Conservation (phyloP, 2,888 invertebrate genomes). For the Sepiola atlantica region DNA sequence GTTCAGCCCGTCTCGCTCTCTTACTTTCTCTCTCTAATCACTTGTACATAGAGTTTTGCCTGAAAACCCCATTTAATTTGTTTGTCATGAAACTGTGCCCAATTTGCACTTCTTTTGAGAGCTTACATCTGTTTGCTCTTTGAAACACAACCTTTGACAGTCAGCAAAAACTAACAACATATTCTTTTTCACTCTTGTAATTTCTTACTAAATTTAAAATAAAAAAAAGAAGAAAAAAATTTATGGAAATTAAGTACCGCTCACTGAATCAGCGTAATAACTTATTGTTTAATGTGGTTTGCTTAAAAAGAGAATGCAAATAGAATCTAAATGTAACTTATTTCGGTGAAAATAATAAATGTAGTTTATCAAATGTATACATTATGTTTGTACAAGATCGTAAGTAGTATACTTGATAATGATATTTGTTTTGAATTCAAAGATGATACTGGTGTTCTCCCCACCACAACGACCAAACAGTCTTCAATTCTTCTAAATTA, state of each 20-base stretch:
- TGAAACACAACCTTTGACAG: not conserved
- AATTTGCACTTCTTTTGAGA: slow-evolving; percentile 32
- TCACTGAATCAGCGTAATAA: not conserved
- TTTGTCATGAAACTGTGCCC: slow-evolving; percentile 32
- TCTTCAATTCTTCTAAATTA: not conserved
- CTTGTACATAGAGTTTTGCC: slow-evolving; percentile 32
- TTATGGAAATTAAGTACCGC: not conserved
- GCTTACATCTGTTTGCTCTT: not conserved
- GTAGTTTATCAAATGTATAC: not conserved
- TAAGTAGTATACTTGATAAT: not conserved
- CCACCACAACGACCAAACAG: not conserved
- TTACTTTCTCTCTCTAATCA: not conserved
- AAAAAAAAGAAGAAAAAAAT: not conserved
- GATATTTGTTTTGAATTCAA: not conserved
- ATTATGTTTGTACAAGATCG: not conserved
- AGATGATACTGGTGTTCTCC: not conserved
- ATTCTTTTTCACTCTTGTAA: not conserved
- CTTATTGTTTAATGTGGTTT: not conserved
- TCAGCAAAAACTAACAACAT: not conserved
- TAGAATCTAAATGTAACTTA: not conserved
- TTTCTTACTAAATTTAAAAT: not conserved
- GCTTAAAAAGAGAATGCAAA: not conserved
- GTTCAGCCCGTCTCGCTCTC: not conserved
- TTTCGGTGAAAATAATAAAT: not conserved
- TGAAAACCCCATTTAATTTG: not conserved